Evolutionary conservation across 2,888 invertebrate species (phyloP).

Genomic region (Biston betularia): DNA sequence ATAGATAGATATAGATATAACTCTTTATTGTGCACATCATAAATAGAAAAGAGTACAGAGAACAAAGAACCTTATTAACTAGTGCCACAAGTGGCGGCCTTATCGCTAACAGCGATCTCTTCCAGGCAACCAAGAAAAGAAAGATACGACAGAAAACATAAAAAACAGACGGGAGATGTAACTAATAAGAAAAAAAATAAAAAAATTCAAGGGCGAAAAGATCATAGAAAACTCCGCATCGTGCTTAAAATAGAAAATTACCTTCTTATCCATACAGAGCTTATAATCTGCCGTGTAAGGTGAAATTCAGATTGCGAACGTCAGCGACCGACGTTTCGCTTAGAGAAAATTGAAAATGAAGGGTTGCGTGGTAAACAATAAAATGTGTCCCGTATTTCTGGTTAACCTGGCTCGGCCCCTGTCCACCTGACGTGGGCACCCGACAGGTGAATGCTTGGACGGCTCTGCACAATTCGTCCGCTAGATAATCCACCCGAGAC

Average conservation of each 20-base stretch:
- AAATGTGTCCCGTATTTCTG: constrained; percentile 48
- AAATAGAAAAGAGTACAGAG: too few species aligned
- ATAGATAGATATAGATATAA: too few species aligned
- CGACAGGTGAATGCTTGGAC: constrained; percentile 43
- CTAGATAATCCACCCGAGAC: constrained; percentile 33
- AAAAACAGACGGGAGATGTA: too few species aligned
- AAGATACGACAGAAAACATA: too few species aligned
- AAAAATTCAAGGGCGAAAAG: background rate
- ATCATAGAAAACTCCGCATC: constrained; percentile 8
- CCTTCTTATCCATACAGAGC: constrained; percentile 33
- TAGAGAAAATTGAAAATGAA: constrained; percentile 51
- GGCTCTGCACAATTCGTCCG: constrained; percentile 36
- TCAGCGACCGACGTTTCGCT: constrained; percentile 42
- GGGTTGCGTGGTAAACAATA: constrained; percentile 51
- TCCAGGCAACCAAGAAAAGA: too few species aligned
- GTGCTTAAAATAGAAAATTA: constrained; percentile 33
- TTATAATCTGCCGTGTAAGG: constrained; percentile 31
- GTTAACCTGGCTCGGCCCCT: constrained; percentile 44
- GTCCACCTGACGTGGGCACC: constrained; percentile 43
- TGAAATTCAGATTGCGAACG: constrained; percentile 37
- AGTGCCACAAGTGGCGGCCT: too few species aligned
- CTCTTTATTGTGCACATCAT: too few species aligned
- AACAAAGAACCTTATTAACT: too few species aligned
- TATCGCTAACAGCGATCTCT: too few species aligned
- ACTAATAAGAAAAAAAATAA: too few species aligned